phyloP scores from a whole-genome alignment of 2,113 vertebrate species.

The Eurypyga helias region DNA sequence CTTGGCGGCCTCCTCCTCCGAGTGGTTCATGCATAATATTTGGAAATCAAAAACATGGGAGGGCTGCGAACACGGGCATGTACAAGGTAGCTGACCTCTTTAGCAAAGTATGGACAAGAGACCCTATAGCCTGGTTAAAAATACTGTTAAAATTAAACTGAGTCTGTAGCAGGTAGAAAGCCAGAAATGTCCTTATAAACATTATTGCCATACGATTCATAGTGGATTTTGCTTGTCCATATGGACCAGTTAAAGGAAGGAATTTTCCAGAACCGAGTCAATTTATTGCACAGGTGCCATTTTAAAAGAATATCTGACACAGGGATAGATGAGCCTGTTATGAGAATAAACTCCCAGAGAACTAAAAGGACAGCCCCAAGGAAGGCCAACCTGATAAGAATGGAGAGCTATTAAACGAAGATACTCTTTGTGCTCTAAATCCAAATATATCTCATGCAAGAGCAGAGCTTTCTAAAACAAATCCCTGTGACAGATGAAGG shows the following conservation, averaged over 20 bases:
- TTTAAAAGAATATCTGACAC: conserved; percentile 49
- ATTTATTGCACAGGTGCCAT: background rate
- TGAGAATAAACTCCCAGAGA: conserved; percentile 52
- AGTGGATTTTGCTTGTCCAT: background rate
- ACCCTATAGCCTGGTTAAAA: background rate
- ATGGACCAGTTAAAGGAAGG: background rate
- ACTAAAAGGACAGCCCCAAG: conserved; percentile 51
- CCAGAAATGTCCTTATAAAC: background rate
- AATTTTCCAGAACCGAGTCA: conserved; percentile 12
- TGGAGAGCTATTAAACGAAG: conserved; percentile 49
- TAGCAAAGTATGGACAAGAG: background rate
- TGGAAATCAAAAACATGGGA: background rate
- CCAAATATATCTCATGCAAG: conserved; percentile 66
- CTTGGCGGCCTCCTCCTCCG: background rate
- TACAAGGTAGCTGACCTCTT: background rate
- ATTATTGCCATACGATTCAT: background rate
- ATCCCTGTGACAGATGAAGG: conserved; percentile 60
- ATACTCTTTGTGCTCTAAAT: conserved; percentile 54
- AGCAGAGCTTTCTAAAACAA: conserved; percentile 63
- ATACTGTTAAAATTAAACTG: background rate
- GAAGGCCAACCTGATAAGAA: conserved; percentile 46
- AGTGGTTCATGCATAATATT: background rate
- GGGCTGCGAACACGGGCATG: background rate
- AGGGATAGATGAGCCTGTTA: conserved; percentile 31
- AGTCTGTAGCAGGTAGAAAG: background rate